A percentile compares a stretch with the other conserved stretches of the same genome.
Evolutionary conservation across 2,797 vertebrate species (phyloP).

Genomic region (Smutsia gigantea): DNA sequence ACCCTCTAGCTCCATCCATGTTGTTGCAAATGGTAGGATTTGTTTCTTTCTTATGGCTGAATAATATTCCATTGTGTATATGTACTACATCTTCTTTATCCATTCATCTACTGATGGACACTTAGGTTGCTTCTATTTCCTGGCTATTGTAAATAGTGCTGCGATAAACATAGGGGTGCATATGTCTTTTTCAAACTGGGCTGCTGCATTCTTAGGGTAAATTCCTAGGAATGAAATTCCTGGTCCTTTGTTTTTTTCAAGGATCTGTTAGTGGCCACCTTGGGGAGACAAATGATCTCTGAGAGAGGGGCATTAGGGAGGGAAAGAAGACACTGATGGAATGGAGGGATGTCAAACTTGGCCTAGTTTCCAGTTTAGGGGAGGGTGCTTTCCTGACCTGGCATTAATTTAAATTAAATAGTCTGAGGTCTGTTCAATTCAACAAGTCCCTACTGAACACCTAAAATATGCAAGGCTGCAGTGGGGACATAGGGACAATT

Average conservation of each 20-base stretch:
- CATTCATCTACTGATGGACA: no score
- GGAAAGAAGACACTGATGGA: neutral
- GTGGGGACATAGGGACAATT: neutral
- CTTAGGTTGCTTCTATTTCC: no score
- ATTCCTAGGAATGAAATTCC: no score
- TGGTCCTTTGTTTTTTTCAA: neutral
- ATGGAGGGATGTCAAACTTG: neutral
- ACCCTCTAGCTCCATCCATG: no score
- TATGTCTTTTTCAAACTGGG: no score
- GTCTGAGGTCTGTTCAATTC: neutral
- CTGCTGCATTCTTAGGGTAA: no score
- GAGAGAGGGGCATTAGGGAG: neutral
- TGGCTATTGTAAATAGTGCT: no score
- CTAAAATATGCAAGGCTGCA: neutral
- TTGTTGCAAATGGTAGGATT: no score
- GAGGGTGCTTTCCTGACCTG: neutral
- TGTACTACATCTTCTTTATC: no score
- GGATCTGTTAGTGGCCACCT: neutral
- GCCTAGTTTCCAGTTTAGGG: neutral
- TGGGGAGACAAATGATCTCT: neutral
- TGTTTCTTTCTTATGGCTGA: no score
- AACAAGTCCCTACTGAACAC: neutral
- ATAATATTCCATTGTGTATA: no score
- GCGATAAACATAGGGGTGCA: no score
- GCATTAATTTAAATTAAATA: neutral